A percentile compares a stretch with the other conserved stretches of the same genome.
These are phyloP conservation scores for Cryptomyrus ogoouensis DNA, from an alignment of 2,113 vertebrate species.

Conservation along the genomic window DNA sequence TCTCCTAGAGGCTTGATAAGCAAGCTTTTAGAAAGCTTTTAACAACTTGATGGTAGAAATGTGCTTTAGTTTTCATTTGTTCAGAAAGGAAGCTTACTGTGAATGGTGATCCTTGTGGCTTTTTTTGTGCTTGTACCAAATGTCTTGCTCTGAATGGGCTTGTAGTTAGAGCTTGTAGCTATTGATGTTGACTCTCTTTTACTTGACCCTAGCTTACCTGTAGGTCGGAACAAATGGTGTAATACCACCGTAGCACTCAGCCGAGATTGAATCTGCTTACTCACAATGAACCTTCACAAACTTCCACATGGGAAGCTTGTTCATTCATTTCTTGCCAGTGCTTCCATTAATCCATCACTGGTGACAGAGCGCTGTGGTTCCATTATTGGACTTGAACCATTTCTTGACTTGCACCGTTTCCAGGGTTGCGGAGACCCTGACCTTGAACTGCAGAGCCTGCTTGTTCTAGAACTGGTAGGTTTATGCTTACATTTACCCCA, in stretches of 20 bases:
- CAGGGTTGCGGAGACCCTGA: not conserved
- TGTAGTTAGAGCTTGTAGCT: not conserved
- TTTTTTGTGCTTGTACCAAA: not conserved
- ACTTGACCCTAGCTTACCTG: not conserved
- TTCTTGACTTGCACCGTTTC: not conserved
- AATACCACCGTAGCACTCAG: not conserved
- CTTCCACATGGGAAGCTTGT: not conserved
- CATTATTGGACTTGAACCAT: not conserved
- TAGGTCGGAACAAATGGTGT: not conserved
- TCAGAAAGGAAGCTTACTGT: not conserved
- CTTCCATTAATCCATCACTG: not conserved
- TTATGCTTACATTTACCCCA: not conserved
- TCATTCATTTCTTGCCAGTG: not conserved
- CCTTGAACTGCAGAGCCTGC: not conserved
- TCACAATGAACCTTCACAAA: not conserved
- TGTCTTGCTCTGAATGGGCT: not conserved
- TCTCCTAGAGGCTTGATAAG: not conserved
- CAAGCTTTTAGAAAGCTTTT: not conserved
- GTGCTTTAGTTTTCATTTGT: not conserved
- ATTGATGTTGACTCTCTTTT: not conserved
- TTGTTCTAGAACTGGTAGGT: not conserved
- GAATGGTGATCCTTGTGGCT: not conserved
- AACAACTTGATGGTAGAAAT: not conserved
- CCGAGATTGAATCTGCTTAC: conserved; percentile 1
- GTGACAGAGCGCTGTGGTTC: not conserved